Base-by-base conservation (phyloP, 1,140 invertebrate genomes). In the Gryon sp. region DNA sequence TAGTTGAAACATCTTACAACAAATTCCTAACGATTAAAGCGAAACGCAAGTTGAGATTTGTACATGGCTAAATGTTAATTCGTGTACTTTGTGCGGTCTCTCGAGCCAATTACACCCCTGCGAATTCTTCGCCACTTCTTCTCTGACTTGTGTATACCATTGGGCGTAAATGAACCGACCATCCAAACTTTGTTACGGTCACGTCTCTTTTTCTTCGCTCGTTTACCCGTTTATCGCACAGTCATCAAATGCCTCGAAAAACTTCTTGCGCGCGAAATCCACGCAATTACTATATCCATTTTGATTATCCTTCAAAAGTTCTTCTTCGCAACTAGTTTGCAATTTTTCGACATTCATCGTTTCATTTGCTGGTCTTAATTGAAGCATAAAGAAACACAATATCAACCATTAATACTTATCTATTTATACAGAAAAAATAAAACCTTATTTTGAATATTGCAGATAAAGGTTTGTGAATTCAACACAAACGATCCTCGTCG, bases 281-380 rank as follows among this genome's bases (percentile, higher is more conserved):
- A 82, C 78, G 82, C 66, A 79, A 82, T 85, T 83, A 83, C 81
- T 84, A 78, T 80, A 79, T 75, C 73, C 73, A 78, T 74, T 83
- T 83, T 80, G n/a, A 83, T 75, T 81, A 62, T 69, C 45, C 28
- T 45, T 52, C 40, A 41, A 28, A 63, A 60, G n/a, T n/a, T n/a
- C n/a, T n/a, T n/a, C 36, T 26, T 45, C 16, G 45, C 48, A 16
- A 60, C 28, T 45, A 57, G 59, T 41, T 28, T 19, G 50, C 46
- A 65, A 70, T 60, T 76, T 70, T 65, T 59, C 41, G 6, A 41
- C 57, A 63, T 69, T 76, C 52, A 38, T 55, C 34, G 40, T 53
- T 22, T 24, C 26, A 24, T 63, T 48, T 11, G n/a, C 14, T 18
- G 6, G 48, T 19, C 34, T 73, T 73, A 63, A 63, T 65, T n/a